phyloP scores from a whole-genome alignment of 1,140 invertebrate genomes.

The Meloidogyne chitwoodi region DNA sequence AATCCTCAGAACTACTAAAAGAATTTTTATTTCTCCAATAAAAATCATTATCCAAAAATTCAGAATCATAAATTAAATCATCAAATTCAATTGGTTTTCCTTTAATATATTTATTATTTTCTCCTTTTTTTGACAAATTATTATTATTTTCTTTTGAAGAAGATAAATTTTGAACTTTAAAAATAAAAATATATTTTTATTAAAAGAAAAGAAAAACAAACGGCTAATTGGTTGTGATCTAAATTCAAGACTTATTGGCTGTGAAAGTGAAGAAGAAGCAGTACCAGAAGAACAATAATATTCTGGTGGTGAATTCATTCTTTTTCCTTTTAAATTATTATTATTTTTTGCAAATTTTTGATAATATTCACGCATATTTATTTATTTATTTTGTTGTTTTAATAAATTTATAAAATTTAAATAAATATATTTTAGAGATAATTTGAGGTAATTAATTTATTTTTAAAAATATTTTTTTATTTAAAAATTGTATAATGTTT shows the following conservation, averaged over 20 bases:
- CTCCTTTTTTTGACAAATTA: background rate
- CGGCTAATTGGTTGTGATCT: background rate
- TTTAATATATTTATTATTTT: background rate
- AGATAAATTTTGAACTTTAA: background rate
- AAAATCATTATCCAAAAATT: background rate
- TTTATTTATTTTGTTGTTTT: background rate
- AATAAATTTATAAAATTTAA: no score
- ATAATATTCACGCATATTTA: background rate
- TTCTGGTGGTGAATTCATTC: background rate
- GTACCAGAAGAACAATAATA: slow-evolving; percentile 6
- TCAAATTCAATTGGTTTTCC: background rate
- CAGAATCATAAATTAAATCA: background rate
- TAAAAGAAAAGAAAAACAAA: background rate
- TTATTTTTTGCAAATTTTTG: background rate
- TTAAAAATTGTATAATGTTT: no score
- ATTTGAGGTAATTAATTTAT: no score
- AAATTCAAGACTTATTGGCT: background rate
- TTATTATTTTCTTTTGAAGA: background rate
- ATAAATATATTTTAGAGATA: no score
- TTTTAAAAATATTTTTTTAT: no score
- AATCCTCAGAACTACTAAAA: background rate
- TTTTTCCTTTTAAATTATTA: background rate
- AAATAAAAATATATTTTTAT: background rate
- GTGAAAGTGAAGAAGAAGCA: slow-evolving; percentile 6
- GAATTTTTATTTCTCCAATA: background rate